Evolutionary conservation across 2,888 invertebrate species (phyloP).

Genomic region (Sylvicola cinctus): DNA sequence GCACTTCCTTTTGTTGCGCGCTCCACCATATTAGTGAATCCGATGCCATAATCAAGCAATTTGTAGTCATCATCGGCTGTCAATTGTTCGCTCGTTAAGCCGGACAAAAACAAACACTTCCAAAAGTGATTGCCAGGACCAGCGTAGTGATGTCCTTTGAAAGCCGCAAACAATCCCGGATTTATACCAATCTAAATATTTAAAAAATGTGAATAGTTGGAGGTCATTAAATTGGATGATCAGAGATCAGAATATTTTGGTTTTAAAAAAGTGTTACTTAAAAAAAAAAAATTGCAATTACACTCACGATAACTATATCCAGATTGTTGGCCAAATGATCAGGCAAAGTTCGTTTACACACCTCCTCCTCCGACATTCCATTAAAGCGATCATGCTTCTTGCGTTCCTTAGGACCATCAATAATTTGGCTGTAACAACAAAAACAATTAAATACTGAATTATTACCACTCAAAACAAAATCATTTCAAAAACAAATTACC

Average conservation of each 20-base stretch:
- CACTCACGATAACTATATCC: conserved; percentile 96
- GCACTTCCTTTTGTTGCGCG: conserved; percentile 91
- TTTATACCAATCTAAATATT: conserved; percentile 80
- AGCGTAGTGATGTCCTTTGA: conserved; percentile 96
- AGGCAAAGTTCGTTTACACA: conserved; percentile 77
- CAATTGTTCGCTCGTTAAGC: conserved; percentile 86
- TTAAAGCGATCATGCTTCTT: conserved; percentile 90
- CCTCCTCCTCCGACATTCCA: conserved; percentile 93
- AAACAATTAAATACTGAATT: not conserved
- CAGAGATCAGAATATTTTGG: not conserved
- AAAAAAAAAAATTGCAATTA: conserved; percentile 26
- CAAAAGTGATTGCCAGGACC: conserved; percentile 99
- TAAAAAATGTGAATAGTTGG: not conserved
- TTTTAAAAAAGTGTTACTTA: not conserved
- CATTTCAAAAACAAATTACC: conserved; percentile 21
- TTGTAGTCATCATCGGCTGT: conserved; percentile 92
- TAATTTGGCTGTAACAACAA: conserved; percentile 1
- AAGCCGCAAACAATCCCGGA: conserved; percentile 91
- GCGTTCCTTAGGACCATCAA: conserved; percentile 42
- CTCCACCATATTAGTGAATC: conserved; percentile 95
- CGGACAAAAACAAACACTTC: conserved; percentile 91
- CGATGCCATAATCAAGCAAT: conserved; percentile 81
- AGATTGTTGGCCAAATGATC: conserved; percentile 85
- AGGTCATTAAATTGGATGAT: not conserved
- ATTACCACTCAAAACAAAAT: not conserved